A percentile compares a stretch with the other conserved stretches of the same genome.
These are phyloP conservation scores for Leucophora obtusa DNA, from an alignment of 2,888 invertebrate genomes.

Conservation along the genomic window DNA sequence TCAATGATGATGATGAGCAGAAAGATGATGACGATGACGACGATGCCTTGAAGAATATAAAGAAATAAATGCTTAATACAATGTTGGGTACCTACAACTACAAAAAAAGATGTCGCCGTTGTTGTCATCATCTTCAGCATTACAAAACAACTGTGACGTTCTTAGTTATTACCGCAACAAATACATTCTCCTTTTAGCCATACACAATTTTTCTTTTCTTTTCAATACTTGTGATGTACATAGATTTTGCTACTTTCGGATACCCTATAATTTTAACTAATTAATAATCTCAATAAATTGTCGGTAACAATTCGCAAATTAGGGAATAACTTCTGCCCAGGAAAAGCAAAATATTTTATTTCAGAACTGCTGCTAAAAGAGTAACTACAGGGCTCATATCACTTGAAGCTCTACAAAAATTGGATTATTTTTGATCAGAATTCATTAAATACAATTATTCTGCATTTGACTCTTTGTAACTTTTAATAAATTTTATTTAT, in stretches of 20 bases:
- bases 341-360: too few relatives aligned
- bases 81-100: constrained; percentile 17
- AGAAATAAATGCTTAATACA: constrained; percentile 38
- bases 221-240: background rate
- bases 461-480: too few relatives aligned
- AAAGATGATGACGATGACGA: background rate
- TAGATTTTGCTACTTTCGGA: constrained; percentile 37
- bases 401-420: too few relatives aligned
- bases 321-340: too few relatives aligned
- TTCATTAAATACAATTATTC: too few relatives aligned
- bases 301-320: too few relatives aligned
- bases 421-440: too few relatives aligned
- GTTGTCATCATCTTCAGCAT: constrained; percentile 58
- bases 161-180: background rate
- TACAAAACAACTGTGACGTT: background rate
- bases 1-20: constrained; percentile 30
- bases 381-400: too few relatives aligned
- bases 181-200: background rate
- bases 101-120: constrained; percentile 46
- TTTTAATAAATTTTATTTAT: too few relatives aligned
- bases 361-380: too few relatives aligned
- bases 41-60: background rate
- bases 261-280: too few relatives aligned
- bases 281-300: too few relatives aligned
- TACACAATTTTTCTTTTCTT: background rate